Evolutionary conservation across 2,888 invertebrate species (phyloP).

Genomic region (Melinopterus prodromus): DNA sequence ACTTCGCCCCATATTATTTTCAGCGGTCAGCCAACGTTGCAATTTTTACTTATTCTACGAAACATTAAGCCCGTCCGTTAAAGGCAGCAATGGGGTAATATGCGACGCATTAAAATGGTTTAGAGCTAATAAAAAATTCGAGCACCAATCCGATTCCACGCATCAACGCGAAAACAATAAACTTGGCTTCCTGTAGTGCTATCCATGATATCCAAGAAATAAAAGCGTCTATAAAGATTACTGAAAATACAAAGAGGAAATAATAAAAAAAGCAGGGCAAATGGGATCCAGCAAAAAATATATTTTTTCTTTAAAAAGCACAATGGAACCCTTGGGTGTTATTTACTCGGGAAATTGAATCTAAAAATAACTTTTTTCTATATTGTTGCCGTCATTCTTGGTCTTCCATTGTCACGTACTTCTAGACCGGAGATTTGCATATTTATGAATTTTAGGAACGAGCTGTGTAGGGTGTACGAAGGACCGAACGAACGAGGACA

Average conservation of each 20-base stretch:
- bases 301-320: not conserved
- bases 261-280: not conserved
- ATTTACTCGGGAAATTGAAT: constrained; percentile 4
- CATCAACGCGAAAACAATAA: not conserved
- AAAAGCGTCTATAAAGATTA: not conserved
- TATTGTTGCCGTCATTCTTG: not conserved
- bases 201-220: not conserved
- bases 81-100: not conserved
- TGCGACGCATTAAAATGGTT: not conserved
- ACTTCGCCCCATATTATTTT: not conserved
- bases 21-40: not conserved
- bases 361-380: not conserved
- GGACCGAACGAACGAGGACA: not conserved
- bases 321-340: not conserved
- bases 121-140: not conserved
- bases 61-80: not conserved
- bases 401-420: not conserved
- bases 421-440: not conserved
- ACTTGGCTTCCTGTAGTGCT: not conserved
- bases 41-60: not conserved
- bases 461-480: not conserved
- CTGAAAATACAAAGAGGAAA: not conserved
- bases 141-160: not conserved
- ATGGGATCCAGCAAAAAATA: not conserved
- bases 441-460: not conserved